phyloP scores from a whole-genome alignment of 2,888 invertebrate species.

The Chorisops tibialis region DNA sequence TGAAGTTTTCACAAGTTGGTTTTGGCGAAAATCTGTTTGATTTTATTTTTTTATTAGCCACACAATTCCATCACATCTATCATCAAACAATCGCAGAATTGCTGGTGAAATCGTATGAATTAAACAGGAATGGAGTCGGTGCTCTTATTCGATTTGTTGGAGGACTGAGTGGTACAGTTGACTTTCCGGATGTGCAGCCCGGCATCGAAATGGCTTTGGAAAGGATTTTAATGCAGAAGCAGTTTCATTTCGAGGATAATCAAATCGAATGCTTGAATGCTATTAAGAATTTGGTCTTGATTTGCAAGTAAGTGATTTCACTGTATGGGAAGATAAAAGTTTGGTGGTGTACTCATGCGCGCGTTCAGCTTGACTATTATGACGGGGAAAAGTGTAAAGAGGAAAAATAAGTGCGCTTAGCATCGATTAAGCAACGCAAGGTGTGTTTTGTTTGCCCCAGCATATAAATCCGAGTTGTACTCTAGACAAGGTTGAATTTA shows the following conservation, averaged over 20 bases:
- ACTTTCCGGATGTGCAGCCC: slow-evolving; percentile 46
- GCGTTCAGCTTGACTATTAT: too few relatives aligned
- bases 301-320: slow-evolving; percentile 47
- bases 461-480: too few relatives aligned
- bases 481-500: too few relatives aligned
- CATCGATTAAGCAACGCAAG: too few relatives aligned
- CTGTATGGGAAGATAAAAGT: too few relatives aligned
- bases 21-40: not conserved
- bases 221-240: slow-evolving; percentile 45
- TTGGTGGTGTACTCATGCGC: too few relatives aligned
- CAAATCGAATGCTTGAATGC: slow-evolving; percentile 49
- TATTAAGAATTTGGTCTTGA: slow-evolving; percentile 53
- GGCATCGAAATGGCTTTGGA: slow-evolving; percentile 50
- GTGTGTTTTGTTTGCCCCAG: too few relatives aligned
- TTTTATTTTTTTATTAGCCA: slow-evolving; percentile 39
- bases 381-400: too few relatives aligned
- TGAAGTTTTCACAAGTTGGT: too few relatives aligned
- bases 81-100: slow-evolving; percentile 50
- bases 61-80: slow-evolving; percentile 49
- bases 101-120: slow-evolving; percentile 42
- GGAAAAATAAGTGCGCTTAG: too few relatives aligned
- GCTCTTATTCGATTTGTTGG: slow-evolving; percentile 48
- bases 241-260: slow-evolving; percentile 44
- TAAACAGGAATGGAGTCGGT: slow-evolving; percentile 45
- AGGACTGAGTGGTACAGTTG: slow-evolving; percentile 46